Evolutionary conservation across 2,888 invertebrate species (phyloP).

Genomic region (Lasioglossum leucozonium): DNA sequence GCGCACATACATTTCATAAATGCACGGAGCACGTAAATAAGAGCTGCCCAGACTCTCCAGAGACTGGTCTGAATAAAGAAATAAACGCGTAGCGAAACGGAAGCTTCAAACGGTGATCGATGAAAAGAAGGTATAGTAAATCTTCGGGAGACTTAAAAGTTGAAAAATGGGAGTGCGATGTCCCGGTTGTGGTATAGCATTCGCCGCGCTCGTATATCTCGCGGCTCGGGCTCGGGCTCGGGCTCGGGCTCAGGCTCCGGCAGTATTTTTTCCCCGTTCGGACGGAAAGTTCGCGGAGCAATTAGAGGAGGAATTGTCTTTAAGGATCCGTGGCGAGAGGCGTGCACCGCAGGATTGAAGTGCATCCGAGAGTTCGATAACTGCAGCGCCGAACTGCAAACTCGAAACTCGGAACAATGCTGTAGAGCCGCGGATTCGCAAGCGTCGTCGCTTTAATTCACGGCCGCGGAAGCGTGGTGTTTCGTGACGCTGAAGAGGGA

Average conservation of each 20-base stretch:
- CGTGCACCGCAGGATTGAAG: conserved; percentile 28
- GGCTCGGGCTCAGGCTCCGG: too few species aligned
- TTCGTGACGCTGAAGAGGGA: conserved; percentile 4
- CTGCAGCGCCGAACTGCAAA: conserved; percentile 38
- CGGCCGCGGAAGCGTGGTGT: conserved; percentile 20
- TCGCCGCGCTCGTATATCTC: not conserved
- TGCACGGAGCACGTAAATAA: too few species aligned
- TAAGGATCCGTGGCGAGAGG: conserved; percentile 31
- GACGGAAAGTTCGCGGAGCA: conserved; percentile 14
- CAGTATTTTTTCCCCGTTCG: not conserved
- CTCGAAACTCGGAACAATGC: conserved; percentile 67
- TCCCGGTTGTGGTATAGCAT: not conserved
- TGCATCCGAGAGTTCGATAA: conserved; percentile 37
- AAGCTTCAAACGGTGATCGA: not conserved
- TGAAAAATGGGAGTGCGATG: not conserved
- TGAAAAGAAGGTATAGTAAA: not conserved
- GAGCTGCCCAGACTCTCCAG: not conserved
- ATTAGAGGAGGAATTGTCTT: conserved; percentile 37
- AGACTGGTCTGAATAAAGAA: not conserved
- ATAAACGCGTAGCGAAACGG: not conserved
- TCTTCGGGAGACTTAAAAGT: conserved; percentile 2
- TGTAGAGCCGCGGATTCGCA: conserved; percentile 34
- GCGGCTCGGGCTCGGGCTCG: not conserved
- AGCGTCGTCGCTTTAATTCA: conserved; percentile 45
- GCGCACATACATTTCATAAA: not conserved